Percentiles rank a stretch among this genome's conserved stretches.
Conservation (phyloP, 2,113 vertebrate genomes). For the Tachuris rubrigastra region DNA sequence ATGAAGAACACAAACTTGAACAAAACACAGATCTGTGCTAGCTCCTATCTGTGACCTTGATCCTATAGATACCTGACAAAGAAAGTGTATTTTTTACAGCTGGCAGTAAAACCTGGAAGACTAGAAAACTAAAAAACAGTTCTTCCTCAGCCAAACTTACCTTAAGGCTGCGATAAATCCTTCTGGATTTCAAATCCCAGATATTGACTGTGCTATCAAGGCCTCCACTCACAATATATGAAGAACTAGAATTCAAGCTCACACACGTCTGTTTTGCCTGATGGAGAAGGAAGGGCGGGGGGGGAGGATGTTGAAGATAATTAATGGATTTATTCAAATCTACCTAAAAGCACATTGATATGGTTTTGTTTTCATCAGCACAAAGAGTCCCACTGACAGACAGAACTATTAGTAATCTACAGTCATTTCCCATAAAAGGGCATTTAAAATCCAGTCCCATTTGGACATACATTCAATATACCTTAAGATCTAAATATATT, state of each 20-base stretch:
- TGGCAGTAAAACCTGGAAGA: neutral
- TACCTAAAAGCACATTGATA: neutral
- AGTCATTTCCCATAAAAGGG: neutral
- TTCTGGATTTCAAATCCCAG: conserved; percentile 95
- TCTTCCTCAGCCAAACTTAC: conserved; percentile 63
- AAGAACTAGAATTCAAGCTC: conserved; percentile 85
- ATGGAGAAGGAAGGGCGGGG: neutral
- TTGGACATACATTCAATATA: neutral
- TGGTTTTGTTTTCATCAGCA: neutral
- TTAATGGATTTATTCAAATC: neutral
- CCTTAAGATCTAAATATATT: neutral
- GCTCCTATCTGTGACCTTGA: neutral
- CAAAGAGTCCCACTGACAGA: neutral
- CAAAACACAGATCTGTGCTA: neutral
- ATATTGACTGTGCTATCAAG: conserved; percentile 90
- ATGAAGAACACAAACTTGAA: neutral
- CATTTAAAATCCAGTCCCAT: neutral
- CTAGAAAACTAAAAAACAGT: neutral
- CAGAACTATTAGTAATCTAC: neutral
- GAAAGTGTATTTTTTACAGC: fast-evolving
- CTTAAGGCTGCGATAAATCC: conserved; percentile 87
- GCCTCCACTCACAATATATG: conserved; percentile 89
- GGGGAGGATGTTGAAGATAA: neutral
- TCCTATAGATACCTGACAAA: neutral
- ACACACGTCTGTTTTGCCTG: conserved; percentile 93